Evolutionary conservation across 2,888 invertebrate species (phyloP), one percentile per base, ranked within the genome.

Genomic region (Phoronis australis): DNA sequence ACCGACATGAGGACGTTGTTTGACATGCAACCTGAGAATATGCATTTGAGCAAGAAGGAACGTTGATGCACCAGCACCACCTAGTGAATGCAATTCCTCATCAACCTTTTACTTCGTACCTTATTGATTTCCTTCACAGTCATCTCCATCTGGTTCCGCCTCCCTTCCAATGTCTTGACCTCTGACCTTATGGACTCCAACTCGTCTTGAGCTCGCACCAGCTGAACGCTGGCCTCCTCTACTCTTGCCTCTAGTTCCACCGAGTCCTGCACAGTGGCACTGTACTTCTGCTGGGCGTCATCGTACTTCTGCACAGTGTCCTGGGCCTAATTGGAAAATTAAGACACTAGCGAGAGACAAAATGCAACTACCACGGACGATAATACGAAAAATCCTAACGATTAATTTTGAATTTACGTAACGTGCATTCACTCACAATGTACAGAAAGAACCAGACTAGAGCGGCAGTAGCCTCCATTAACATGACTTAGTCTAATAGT

Each of bases 221-320:
- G 59, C 52, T 68, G 62, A 4, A 65, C 53, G 1, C 68, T 71
- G 2, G 68, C 66, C 35, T 66, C 55, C 44, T 67, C 66, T 3
- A 71, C 68, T 37, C 71, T 53, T 38, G 61, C 60, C 48, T 72
- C 70, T 42, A 73, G 55, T 52, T 70, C 69, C 24, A 61, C 59
- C 0, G 66, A 63, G 42, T 71, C 71, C 42, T 61, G 60, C 3
- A 62, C 51, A 0, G 67, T 65, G 31, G 52, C 58, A 39, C 62
- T 58, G 6, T 66, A 51, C n/a, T 58, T 59, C 21, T 48, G 41
- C 23, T 60, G 51, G n/a, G 68, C 71, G 44, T 60, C 61, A 49
- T 68, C 66, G 50, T 65, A 68, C 12, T 63, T 59, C 21, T 56
- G 50, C 24, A 68, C 60, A 3, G 68, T 67, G 20, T 65, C 65